Conservation (phyloP, 2,113 vertebrate genomes). For the Rhabdomys dilectus region DNA sequence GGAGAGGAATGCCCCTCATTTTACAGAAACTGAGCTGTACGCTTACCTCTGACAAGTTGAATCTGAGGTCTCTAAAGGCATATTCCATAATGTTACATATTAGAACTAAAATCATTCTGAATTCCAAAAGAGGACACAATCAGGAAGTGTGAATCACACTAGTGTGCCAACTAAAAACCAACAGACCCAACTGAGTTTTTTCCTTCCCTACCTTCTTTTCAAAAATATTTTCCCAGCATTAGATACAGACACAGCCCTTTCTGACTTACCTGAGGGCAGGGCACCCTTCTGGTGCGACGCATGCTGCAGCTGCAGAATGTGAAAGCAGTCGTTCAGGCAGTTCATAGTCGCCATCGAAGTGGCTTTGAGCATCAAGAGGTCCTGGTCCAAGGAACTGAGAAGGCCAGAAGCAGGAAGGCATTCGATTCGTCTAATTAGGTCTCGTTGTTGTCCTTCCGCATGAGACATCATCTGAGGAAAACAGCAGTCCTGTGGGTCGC, state of each 20-base stretch:
- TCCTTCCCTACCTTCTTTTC: background rate
- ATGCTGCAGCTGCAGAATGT: slow-evolving; percentile 98
- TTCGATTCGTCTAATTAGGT: slow-evolving; percentile 96
- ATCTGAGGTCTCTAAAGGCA: background rate
- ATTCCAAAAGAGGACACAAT: background rate
- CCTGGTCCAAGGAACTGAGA: slow-evolving; percentile 96
- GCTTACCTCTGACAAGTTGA: background rate
- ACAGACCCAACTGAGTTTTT: background rate
- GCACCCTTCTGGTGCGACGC: slow-evolving; percentile 92
- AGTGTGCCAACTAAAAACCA: slow-evolving; percentile 50
- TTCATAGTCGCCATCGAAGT: slow-evolving; percentile 99
- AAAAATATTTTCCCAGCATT: slow-evolving; percentile 32
- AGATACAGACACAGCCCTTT: background rate
- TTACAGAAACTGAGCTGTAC: slow-evolving; percentile 1
- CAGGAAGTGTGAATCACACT: slow-evolving; percentile 5
- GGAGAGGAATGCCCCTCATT: background rate
- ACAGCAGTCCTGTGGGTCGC: slow-evolving; percentile 65
- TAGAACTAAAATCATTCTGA: slow-evolving; percentile 43
- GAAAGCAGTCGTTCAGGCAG: slow-evolving; percentile 98
- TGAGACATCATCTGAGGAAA: slow-evolving; percentile 95
- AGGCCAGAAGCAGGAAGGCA: slow-evolving; percentile 93
- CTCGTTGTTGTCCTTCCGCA: slow-evolving; percentile 96
- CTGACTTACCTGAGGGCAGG: slow-evolving; percentile 90
- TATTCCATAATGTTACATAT: slow-evolving; percentile 13
- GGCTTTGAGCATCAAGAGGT: slow-evolving; percentile 98